phyloP scores from a whole-genome alignment of 1,140 invertebrate species.

The Panagrolaimus sp. region DNA sequence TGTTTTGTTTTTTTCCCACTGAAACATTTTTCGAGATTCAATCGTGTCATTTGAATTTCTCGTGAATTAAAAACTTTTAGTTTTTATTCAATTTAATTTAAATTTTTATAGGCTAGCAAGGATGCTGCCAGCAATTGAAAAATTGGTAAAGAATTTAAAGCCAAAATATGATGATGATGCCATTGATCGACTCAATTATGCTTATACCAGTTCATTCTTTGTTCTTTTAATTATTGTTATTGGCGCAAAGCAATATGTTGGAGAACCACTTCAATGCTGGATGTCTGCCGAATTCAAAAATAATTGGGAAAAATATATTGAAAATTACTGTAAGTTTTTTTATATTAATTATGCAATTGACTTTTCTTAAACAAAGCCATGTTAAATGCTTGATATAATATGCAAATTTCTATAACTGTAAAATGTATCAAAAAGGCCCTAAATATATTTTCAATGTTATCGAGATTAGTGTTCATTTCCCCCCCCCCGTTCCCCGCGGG shows the following conservation, averaged over 20 bases:
- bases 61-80: not conserved
- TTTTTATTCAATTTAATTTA: not conserved
- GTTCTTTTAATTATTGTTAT: conserved; percentile 32
- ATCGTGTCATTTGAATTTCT: not conserved
- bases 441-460: too few relatives aligned
- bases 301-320: conserved; percentile 37
- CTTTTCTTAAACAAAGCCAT: too few relatives aligned
- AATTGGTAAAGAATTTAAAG: conserved; percentile 10
- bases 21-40: not conserved
- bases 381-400: too few relatives aligned
- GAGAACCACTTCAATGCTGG: conserved; percentile 44
- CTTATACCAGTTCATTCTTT: conserved; percentile 32
- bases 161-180: conserved; percentile 34
- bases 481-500: too few relatives aligned
- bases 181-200: conserved; percentile 39
- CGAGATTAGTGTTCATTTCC: too few relatives aligned
- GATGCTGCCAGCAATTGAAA: conserved; percentile 9
- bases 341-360: too few relatives aligned
- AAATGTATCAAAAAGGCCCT: not conserved
- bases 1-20: too few relatives aligned
- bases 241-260: conserved; percentile 41
- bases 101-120: not conserved
- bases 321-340: conserved; percentile 30
- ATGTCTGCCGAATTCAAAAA: conserved; percentile 17
- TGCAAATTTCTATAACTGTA: not conserved